Evolutionary conservation across 92 coral and sea anemone genomes (phyloP), one percentile per base, ranked within the genome.

Genomic region (Siderastrea radians): DNA sequence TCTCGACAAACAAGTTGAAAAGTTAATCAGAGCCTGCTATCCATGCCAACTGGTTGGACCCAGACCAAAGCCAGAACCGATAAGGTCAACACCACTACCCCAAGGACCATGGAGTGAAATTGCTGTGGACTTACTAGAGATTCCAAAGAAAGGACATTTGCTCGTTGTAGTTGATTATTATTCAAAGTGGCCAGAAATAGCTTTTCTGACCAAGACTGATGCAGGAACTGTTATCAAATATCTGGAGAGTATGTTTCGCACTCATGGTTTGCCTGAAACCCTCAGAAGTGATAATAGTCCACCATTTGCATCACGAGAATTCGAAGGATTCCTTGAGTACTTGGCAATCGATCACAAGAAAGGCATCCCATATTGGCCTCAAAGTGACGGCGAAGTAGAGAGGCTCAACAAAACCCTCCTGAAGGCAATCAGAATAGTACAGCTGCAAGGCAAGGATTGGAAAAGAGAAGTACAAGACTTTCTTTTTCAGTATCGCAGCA

Each of bases 171-270:
- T 90, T 7, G 93, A 92, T 84, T 83, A 94, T 84, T 90, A 74
- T 73, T 85, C 86, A 43, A 86, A 92, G 0, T 95, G 95, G 95
- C 95, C 94, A 0, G 95, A 95, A 81, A 94, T 95, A 14, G 75
- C 84, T 26, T 26, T 26, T 26, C 38, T 26, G 38, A 26, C 38
- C 38, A 26, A 92, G 78, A 83, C 97, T 11, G 93, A 94, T 60
- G 90, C 91, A 8, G 64, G 67, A 68, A 89, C 81, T 47, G 84
- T 88, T 43, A 81, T 82, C 13, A 75, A 16, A 65, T 17, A 1
- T n/a, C 7, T 7, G 50, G 13, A 9, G 53, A 7, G 74, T 51
- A 69, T 44, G 74, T 44, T 69, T 69, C 53, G 16, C 51, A 44
- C 74, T 69, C 53, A 7, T 69, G 51, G 74, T 44, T 44, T 44